Percentiles rank a stretch among this genome's conserved stretches.
These are phyloP conservation scores for Amitus sp. DNA, from an alignment of 2,888 invertebrate genomes.

Conservation along the genomic window DNA sequence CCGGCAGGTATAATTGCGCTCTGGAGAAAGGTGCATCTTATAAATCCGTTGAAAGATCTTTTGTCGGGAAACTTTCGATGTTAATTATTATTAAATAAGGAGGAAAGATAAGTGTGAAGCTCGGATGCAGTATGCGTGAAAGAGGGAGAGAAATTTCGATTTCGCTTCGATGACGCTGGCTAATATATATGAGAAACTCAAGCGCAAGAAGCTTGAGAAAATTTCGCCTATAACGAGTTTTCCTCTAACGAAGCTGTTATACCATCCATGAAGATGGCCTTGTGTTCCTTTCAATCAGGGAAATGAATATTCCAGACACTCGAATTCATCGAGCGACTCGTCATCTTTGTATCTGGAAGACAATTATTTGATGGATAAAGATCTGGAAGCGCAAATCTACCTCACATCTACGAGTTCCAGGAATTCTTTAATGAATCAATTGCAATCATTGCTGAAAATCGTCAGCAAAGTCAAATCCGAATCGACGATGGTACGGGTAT, in stretches of 20 bases:
- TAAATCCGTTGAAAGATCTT: not conserved
- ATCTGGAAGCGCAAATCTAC: too few species aligned
- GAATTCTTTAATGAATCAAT: too few species aligned
- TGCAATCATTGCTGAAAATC: too few species aligned
- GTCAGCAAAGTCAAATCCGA: too few species aligned
- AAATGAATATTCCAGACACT: constrained; percentile 6
- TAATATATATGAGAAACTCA: constrained; percentile 11
- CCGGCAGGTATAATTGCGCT: not conserved
- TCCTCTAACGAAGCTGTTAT: constrained; percentile 8
- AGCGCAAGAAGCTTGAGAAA: constrained; percentile 6
- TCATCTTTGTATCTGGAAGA: not conserved
- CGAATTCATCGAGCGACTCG: not conserved
- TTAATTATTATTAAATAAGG: constrained; percentile 44
- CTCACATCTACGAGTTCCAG: too few species aligned
- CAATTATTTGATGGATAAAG: too few species aligned
- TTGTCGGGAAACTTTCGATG: constrained; percentile 39
- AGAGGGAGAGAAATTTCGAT: constrained; percentile 18
- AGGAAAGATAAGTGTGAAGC: not conserved
- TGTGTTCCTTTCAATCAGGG: constrained; percentile 14
- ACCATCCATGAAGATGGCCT: constrained; percentile 13
- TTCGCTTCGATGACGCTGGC: constrained; percentile 8
- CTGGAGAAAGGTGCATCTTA: not conserved
- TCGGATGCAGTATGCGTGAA: not conserved
- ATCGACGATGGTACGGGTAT: too few species aligned
- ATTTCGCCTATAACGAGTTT: constrained; percentile 13